Evolutionary conservation across 1,140 invertebrate genomes (phyloP).

Genomic region (Meteorus sp.): DNA sequence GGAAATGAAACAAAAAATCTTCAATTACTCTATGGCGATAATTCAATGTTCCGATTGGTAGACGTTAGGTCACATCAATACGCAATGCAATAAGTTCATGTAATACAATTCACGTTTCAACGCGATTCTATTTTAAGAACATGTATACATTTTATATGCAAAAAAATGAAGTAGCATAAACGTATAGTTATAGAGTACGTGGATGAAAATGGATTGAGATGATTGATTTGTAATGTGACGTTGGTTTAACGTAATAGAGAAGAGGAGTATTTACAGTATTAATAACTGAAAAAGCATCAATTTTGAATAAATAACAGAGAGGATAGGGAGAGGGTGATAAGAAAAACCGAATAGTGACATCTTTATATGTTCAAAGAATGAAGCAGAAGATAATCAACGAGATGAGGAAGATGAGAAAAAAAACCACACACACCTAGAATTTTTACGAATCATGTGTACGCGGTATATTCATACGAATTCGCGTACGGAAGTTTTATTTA

Average conservation of each 20-base stretch:
- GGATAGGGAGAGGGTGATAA: neutral
- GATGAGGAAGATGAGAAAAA: neutral
- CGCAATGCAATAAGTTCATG: slow-evolving; percentile 10
- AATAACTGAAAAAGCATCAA: neutral
- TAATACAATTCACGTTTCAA: neutral
- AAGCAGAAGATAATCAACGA: neutral
- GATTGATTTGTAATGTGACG: too few species aligned
- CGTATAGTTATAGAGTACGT: too few species aligned
- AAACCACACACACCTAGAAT: neutral
- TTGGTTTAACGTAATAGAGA: too few species aligned
- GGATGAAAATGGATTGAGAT: neutral
- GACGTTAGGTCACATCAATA: slow-evolving; percentile 18
- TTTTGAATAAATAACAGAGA: neutral
- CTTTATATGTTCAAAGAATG: too few species aligned
- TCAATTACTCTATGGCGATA: slow-evolving; percentile 25
- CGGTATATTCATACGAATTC: slow-evolving; percentile 50
- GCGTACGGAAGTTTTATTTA: slow-evolving; percentile 45
- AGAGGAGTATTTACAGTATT: neutral
- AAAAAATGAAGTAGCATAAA: neutral
- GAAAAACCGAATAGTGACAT: neutral
- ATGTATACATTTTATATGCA: neutral
- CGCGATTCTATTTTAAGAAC: slow-evolving; percentile 1
- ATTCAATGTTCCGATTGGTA: slow-evolving; percentile 22
- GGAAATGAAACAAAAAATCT: neutral
- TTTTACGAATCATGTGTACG: slow-evolving; percentile 24